Conservation (phyloP, 2,797 vertebrate genomes). For the Sebastes matsubarae region DNA sequence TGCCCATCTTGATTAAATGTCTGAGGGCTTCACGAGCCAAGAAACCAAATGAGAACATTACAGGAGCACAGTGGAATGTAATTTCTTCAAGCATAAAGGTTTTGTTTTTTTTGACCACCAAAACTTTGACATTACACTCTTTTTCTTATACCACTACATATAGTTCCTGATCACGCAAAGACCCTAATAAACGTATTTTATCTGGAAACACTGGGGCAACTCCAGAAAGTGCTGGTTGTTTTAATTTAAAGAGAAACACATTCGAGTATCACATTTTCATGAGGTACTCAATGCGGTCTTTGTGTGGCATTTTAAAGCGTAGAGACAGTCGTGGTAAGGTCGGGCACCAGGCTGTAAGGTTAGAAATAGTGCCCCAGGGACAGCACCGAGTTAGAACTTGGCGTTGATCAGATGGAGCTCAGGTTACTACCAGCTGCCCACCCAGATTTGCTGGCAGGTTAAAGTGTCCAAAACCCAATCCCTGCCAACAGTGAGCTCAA, state of each 20-base stretch:
- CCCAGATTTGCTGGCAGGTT: constrained; percentile 80
- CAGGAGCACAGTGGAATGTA: background rate
- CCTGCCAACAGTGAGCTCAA: constrained; percentile 78
- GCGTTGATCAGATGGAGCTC: constrained; percentile 66
- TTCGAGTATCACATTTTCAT: constrained; percentile 53
- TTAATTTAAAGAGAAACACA: constrained; percentile 35
- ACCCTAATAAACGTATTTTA: background rate
- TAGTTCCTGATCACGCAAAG: background rate
- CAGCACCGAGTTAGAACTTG: constrained; percentile 77
- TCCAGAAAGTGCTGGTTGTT: background rate
- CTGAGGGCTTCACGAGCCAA: constrained; percentile 11
- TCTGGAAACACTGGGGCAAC: background rate
- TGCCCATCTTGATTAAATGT: constrained; percentile 44
- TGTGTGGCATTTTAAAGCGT: constrained; percentile 48
- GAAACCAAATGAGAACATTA: background rate
- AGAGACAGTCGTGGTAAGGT: constrained; percentile 57
- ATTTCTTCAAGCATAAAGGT: background rate
- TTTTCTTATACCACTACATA: background rate
- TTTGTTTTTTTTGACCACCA: constrained; percentile 1
- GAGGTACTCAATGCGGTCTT: constrained; percentile 37
- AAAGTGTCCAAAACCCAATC: constrained; percentile 73
- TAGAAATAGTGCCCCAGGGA: constrained; percentile 75
- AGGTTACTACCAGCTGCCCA: constrained; percentile 84
- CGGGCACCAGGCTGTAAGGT: constrained; percentile 70
- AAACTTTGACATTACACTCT: background rate